These are phyloP conservation scores for Epinotia ramella DNA, from an alignment of 2,888 invertebrate species.

Conservation along the genomic window DNA sequence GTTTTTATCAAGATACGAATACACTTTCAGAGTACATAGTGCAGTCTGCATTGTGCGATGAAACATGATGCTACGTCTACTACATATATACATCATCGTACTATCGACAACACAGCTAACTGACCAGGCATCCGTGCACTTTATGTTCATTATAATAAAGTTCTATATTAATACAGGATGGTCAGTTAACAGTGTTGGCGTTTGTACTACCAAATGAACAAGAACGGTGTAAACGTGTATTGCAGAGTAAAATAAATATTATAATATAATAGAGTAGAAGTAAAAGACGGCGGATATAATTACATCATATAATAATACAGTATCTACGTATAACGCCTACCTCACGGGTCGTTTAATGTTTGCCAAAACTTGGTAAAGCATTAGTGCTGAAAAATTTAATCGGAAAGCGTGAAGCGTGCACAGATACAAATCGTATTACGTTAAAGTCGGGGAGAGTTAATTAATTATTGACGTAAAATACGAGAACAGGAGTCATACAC, in stretches of 20 bases:
- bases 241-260: conserved; percentile 26
- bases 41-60: conserved; percentile 43
- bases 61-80: conserved; percentile 35
- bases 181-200: no score
- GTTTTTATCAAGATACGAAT: conserved; percentile 26
- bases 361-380: conserved; percentile 72
- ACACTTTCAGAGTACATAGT: conserved; percentile 15
- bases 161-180: no score
- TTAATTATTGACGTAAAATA: conserved; percentile 79
- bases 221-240: conserved; percentile 34
- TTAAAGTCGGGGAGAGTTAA: conserved; percentile 78
- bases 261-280: conserved; percentile 27
- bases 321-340: conserved; percentile 33
- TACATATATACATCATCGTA: conserved; percentile 16
- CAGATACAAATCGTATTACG: conserved; percentile 73
- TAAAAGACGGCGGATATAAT: conserved; percentile 31
- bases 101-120: no score
- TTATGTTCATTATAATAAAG: no score
- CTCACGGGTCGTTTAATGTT: conserved; percentile 19
- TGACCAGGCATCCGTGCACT: no score
- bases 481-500: conserved; percentile 74
- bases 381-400: conserved; percentile 81
- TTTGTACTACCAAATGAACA: conserved; percentile 37
- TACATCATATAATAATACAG: conserved; percentile 27
- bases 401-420: conserved; percentile 84